Base-by-base conservation (phyloP, 2,113 vertebrate genomes). In the Cyprinodon tularosa region DNA sequence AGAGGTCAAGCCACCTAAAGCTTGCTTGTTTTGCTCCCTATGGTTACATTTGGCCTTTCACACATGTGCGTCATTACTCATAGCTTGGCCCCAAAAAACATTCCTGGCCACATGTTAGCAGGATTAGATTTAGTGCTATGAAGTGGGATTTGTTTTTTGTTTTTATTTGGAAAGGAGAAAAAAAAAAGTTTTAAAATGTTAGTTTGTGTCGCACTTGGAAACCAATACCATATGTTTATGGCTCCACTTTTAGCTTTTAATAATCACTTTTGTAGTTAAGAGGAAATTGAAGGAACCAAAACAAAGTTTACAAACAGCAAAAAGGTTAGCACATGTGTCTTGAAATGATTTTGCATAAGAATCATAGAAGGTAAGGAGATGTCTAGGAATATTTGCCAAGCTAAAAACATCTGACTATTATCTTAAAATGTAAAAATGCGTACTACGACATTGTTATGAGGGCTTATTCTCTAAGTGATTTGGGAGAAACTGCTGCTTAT, bases 161-260 rank as follows among this genome's bases (percentile, higher is more conserved):
- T 86, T 73, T 2, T 12, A 11, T 61, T 37, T 22, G 60, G 68
- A 66, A 37, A 38, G 29, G 10, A 45, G 66, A 77, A 68, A 80
- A 48, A 22, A 29, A 40, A 81, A 76, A 8, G 20, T 82, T 88
- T 78, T 66, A 84, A 90, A 87, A 84, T 72, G 84, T 84, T 77
- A 88, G 78, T 90, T 57, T 82, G 75, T 83, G 84, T 89, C n/a
- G 83, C 60, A 72, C 81, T 89, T 81, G 83, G 82, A 88, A 90
- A 90, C 45, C 74, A 86, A 77, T 78, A 72, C 90, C 92, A 90
- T 90, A 89, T 91, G 90, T 92, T 93, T 92, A 91, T 84, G 83
- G 80, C 73, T 90, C 88, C 78, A 67, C 84, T 89, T 93, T 91
- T 93, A 88, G 88, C 84, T 83, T 94, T 92, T 91, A 93, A 92